These are phyloP conservation scores for Proterorhinus semilunaris DNA, from an alignment of 2,113 vertebrate species.

Conservation along the genomic window DNA sequence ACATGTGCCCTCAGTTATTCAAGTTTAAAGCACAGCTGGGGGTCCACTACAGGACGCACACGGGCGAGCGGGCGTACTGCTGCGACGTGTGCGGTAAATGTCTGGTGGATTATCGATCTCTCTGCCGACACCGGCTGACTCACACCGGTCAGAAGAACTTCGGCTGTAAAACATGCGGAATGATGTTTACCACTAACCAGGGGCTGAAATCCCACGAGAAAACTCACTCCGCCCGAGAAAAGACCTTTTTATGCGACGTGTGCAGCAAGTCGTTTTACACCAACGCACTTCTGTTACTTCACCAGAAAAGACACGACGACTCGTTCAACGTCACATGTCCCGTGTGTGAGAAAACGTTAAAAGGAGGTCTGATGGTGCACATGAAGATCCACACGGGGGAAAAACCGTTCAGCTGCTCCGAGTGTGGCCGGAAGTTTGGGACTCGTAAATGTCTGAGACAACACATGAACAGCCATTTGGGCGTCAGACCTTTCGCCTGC, in stretches of 20 bases:
- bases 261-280: slow-evolving; percentile 55
- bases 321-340: neutral
- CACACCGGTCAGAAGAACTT: slow-evolving; percentile 34
- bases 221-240: slow-evolving; percentile 39
- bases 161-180: slow-evolving; percentile 48
- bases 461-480: slow-evolving; percentile 40
- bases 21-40: slow-evolving; percentile 23
- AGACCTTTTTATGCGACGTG: slow-evolving; percentile 43
- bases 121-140: slow-evolving; percentile 33
- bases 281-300: neutral
- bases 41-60: slow-evolving; percentile 29
- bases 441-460: slow-evolving; percentile 32
- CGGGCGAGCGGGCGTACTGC: neutral
- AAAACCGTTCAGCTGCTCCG: slow-evolving; percentile 32
- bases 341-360: neutral
- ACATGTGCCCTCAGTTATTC: slow-evolving; percentile 24
- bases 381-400: slow-evolving; percentile 24
- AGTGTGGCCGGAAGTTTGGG: slow-evolving; percentile 44
- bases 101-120: slow-evolving; percentile 17
- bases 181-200: slow-evolving; percentile 26
- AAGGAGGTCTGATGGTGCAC: slow-evolving; percentile 6
- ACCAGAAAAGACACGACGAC: slow-evolving; percentile 37
- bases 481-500: slow-evolving; percentile 36
- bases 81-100: slow-evolving; percentile 40
- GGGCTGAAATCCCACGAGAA: slow-evolving; percentile 39